These are phyloP conservation scores for Synanthedon formicaeformis DNA, from an alignment of 2,888 invertebrate species.

Conservation along the genomic window DNA sequence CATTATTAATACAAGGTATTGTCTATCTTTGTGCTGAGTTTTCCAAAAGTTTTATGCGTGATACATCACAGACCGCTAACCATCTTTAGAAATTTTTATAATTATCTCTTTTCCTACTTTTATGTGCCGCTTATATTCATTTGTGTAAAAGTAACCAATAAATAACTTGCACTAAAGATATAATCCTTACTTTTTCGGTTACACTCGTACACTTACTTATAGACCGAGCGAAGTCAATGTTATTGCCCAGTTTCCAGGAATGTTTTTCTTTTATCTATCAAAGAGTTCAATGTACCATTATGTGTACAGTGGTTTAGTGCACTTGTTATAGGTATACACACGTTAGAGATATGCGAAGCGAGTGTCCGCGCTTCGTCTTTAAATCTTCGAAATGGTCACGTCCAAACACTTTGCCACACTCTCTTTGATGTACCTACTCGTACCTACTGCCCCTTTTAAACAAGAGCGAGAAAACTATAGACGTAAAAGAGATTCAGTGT, in stretches of 20 bases:
- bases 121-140: no score
- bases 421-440: constrained; percentile 6
- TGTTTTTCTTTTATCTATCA: constrained; percentile 40
- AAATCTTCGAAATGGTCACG: constrained; percentile 10
- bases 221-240: constrained; percentile 17
- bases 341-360: constrained; percentile 19
- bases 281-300: constrained; percentile 43
- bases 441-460: neutral
- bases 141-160: no score
- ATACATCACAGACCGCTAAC: no score
- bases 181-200: no score
- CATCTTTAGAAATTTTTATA: no score
- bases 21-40: no score
- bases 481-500: neutral
- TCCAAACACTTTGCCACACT: constrained; percentile 9
- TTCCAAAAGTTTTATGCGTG: no score
- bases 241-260: constrained; percentile 48
- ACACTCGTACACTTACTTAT: no score
- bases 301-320: constrained; percentile 21
- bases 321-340: no score
- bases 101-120: no score
- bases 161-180: no score
- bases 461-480: neutral
- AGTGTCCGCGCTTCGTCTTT: constrained; percentile 11
- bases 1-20: no score